phyloP scores from a whole-genome alignment of 2,797 vertebrate species.

The Cyclopterus lumpus region DNA sequence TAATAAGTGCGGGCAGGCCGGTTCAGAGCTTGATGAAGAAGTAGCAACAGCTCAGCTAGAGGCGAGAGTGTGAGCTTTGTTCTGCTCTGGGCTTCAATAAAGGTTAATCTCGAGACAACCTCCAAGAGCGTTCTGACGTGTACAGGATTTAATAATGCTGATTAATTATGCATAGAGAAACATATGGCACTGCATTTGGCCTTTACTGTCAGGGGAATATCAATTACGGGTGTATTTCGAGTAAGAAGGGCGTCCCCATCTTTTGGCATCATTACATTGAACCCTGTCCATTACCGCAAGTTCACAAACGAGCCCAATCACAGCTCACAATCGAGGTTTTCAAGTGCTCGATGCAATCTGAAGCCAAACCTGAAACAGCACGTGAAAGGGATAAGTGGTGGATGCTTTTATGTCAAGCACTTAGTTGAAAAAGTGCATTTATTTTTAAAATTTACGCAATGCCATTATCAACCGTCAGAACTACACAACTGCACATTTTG shows the following conservation, averaged over 20 bases:
- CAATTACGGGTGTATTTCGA: constrained; percentile 20
- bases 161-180: constrained; percentile 64
- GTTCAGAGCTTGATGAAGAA: constrained; percentile 16
- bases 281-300: neutral
- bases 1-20: neutral
- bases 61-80: constrained; percentile 3
- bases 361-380: constrained; percentile 2
- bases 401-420: constrained; percentile 22
- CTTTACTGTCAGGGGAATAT: constrained; percentile 40
- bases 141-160: constrained; percentile 24
- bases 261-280: neutral
- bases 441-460: constrained; percentile 25
- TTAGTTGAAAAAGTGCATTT: constrained; percentile 10
- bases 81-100: constrained; percentile 8
- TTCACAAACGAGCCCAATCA: neutral
- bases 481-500: neutral
- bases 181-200: constrained; percentile 48
- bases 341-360: neutral
- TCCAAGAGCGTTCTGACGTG: neutral
- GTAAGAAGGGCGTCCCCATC: neutral
- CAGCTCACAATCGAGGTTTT: constrained; percentile 9
- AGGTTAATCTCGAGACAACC: constrained; percentile 11
- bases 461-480: constrained; percentile 17
- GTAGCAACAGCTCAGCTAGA: neutral
- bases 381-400: neutral